phyloP scores from a whole-genome alignment of 2,797 vertebrate genomes.

The Gallinago nigripennis region DNA sequence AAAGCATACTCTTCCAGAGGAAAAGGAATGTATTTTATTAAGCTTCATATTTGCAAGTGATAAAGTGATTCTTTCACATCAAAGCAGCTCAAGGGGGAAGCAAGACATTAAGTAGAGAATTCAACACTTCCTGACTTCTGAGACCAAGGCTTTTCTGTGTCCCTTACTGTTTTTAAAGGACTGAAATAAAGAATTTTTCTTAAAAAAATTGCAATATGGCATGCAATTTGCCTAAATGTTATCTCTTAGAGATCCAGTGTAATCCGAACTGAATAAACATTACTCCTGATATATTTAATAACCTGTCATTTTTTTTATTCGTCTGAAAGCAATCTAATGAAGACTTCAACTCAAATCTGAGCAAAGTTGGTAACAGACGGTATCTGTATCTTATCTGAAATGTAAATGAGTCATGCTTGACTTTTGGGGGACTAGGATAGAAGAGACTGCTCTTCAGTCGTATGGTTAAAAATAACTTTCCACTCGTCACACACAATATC shows the following conservation, averaged over 20 bases:
- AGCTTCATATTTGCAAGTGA: neutral
- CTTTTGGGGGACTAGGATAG: constrained; percentile 25
- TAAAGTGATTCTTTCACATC: neutral
- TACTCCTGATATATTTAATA: neutral
- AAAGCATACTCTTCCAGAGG: neutral
- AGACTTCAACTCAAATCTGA: constrained; percentile 19
- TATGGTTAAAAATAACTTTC: constrained; percentile 46
- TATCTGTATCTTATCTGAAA: constrained; percentile 49
- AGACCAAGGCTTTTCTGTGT: neutral
- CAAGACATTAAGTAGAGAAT: neutral
- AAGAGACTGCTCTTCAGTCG: constrained; percentile 34
- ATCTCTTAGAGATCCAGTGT: neutral
- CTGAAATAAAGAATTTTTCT: neutral
- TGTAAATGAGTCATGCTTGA: constrained; percentile 47
- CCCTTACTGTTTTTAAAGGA: neutral
- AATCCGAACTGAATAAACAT: neutral
- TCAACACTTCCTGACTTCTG: neutral
- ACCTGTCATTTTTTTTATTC: neutral
- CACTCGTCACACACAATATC: neutral
- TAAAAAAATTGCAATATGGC: neutral
- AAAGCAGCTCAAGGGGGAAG: neutral
- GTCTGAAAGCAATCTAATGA: neutral
- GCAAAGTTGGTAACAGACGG: constrained; percentile 32
- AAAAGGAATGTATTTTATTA: neutral
- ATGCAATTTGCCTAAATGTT: neutral